Base-by-base conservation (phyloP, 2,888 invertebrate species). In the Cerastoderma edule region DNA sequence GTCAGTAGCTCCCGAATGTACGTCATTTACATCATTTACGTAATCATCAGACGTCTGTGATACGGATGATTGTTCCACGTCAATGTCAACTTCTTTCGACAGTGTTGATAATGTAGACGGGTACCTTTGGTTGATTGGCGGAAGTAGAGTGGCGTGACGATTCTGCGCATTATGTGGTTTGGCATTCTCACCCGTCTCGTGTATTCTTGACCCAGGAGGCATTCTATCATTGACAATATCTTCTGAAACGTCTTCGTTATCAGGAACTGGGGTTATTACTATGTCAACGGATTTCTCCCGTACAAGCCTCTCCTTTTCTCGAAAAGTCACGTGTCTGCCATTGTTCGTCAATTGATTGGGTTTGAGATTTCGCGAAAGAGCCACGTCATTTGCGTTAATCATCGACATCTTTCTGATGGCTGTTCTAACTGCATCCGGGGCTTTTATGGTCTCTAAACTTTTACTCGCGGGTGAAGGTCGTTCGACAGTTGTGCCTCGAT, bases 351-450 rank as follows among this genome's bases (percentile, higher is more conserved):
- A n/a, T 2, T 50, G 22, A 13, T 10, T n/a, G 19, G 50, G 19
- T 1, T 50, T 19, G 16, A 1, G 8, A 50, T 13, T 22, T n/a
- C 27, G n/a, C 22, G 22, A 19, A 19, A 22, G n/a, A 22, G 2
- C 22, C 10, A 19, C 50, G 22, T 22, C 1, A 22, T 2, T 22
- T 50, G 50, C 10, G 22, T 50, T 39, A 19, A 33, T 27, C 39
- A 39, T 60, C n/a, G 60, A 60, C 35, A 60, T 60, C 33, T 27
- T 60, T 33, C 60, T 60, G 16, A 60, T 60, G n/a, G 60, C n/a
- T 8, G 60, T 39, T 27, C 19, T 60, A 32, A 60, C 60, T 24
- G 19, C 39, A 39, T 60, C 60, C 19, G 35, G 60, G 22, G 60
- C 60, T 24, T 39, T 39, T 8, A 60, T 22, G 1, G 35, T 10